These are phyloP conservation scores for Nineta flava DNA, from an alignment of 2,888 invertebrate species.

Conservation along the genomic window DNA sequence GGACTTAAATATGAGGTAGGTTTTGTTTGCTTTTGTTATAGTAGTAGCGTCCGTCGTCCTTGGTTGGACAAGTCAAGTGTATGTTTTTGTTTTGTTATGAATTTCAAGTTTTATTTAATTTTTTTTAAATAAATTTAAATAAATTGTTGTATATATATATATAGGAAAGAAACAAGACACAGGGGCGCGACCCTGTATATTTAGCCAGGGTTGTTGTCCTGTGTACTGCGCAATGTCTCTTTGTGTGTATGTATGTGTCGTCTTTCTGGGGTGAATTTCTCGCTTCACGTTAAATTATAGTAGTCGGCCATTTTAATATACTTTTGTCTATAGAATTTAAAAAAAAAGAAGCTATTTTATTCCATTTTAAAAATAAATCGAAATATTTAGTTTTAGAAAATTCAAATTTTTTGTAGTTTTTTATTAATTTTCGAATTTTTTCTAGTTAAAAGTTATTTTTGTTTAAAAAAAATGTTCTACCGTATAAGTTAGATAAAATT, in stretches of 20 bases:
- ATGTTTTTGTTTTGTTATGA: not conserved
- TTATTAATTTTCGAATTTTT: too few species aligned
- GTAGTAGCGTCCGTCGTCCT: not conserved
- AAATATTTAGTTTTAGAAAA: too few species aligned
- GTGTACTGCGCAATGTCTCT: conserved; percentile 5
- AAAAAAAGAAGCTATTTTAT: too few species aligned
- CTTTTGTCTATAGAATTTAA: not conserved
- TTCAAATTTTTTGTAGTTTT: too few species aligned
- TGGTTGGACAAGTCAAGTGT: not conserved
- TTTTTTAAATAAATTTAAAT: not conserved
- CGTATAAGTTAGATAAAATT: too few species aligned
- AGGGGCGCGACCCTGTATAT: conserved; percentile 6
- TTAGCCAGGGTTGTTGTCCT: conserved; percentile 7
- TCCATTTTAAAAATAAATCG: too few species aligned
- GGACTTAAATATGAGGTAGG: conserved; percentile 90
- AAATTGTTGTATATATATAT: not conserved
- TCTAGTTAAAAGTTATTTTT: too few species aligned
- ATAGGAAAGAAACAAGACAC: not conserved
- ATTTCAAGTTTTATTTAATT: not conserved
- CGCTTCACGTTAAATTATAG: not conserved
- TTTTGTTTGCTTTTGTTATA: not conserved
- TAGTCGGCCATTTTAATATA: conserved; percentile 1
- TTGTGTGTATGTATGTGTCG: too few species aligned
- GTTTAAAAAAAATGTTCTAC: too few species aligned
- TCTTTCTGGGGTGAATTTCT: conserved; percentile 1